Percentiles rank a stretch among this genome's conserved stretches.
phyloP scores from a whole-genome alignment of 2,113 vertebrate genomes.

The Thymallus thymallus region DNA sequence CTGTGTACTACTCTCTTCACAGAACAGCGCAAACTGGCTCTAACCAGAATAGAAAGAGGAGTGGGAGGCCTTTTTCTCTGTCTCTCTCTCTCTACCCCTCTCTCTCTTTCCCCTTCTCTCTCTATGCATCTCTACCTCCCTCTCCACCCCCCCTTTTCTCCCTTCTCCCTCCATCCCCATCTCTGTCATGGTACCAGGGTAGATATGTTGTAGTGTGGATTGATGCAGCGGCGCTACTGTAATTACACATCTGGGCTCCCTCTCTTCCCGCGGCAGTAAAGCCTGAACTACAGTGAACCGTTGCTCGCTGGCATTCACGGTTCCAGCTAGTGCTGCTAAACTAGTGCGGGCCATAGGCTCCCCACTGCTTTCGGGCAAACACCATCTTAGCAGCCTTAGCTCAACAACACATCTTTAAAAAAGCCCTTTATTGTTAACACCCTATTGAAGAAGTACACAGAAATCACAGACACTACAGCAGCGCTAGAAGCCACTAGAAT shows the following conservation, averaged over 20 bases:
- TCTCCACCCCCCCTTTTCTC: neutral
- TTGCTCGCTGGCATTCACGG: neutral
- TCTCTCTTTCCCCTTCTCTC: neutral
- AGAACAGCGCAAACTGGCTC: no score
- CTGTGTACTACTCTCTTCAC: no score
- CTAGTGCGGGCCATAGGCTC: neutral
- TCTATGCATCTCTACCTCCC: neutral
- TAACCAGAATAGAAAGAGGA: no score
- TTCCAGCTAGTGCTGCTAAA: neutral
- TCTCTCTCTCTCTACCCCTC: neutral
- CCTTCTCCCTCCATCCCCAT: neutral
- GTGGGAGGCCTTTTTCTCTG: no score
- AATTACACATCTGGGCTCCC: neutral
- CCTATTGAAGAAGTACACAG: neutral
- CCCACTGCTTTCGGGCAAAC: no score
- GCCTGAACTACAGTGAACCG: neutral
- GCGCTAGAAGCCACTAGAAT: no score
- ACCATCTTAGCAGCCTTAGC: neutral
- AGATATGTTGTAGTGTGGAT: no score
- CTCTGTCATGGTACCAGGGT: neutral
- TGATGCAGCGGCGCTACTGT: no score
- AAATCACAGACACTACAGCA: neutral
- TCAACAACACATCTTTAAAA: conserved; percentile 3
- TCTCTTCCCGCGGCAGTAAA: neutral
- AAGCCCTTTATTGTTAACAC: neutral